Evolutionary conservation across 2,797 vertebrate genomes (phyloP).

Genomic region (Gymnothorax javanicus): DNA sequence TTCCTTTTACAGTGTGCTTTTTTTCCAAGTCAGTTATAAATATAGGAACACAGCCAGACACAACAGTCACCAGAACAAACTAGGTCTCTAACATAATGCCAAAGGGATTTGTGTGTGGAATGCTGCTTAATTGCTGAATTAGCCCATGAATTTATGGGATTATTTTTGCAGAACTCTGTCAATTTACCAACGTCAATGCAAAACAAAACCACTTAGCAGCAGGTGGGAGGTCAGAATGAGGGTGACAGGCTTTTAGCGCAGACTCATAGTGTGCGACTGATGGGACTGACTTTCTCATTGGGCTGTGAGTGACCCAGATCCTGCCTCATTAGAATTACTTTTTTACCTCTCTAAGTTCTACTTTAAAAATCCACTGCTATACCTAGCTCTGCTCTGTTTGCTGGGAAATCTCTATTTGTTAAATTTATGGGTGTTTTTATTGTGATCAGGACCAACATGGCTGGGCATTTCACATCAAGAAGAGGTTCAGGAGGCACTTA

Average conservation of each 20-base stretch:
- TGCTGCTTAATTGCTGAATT: slow-evolving; percentile 25
- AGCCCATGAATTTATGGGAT: slow-evolving; percentile 27
- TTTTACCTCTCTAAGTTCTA: background rate
- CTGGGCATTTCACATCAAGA: background rate
- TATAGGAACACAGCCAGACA: background rate
- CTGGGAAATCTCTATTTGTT: background rate
- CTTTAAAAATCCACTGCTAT: background rate
- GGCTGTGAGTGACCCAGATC: background rate
- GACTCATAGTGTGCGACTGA: background rate
- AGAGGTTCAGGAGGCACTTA: background rate
- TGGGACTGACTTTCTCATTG: background rate
- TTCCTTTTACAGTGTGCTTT: background rate
- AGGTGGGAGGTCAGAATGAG: slow-evolving; percentile 23
- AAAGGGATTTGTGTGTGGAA: background rate
- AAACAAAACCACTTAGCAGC: background rate
- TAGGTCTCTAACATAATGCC: background rate
- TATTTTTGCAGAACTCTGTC: slow-evolving; percentile 3
- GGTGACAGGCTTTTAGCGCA: slow-evolving; percentile 1
- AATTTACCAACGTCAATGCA: background rate
- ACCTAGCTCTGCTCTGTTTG: too few species aligned
- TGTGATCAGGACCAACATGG: background rate
- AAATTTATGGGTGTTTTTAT: background rate
- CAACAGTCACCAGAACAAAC: background rate
- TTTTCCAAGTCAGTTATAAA: background rate
- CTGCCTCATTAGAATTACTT: background rate